phyloP scores from a whole-genome alignment of 2,888 invertebrate genomes.

The Agrotis puta region DNA sequence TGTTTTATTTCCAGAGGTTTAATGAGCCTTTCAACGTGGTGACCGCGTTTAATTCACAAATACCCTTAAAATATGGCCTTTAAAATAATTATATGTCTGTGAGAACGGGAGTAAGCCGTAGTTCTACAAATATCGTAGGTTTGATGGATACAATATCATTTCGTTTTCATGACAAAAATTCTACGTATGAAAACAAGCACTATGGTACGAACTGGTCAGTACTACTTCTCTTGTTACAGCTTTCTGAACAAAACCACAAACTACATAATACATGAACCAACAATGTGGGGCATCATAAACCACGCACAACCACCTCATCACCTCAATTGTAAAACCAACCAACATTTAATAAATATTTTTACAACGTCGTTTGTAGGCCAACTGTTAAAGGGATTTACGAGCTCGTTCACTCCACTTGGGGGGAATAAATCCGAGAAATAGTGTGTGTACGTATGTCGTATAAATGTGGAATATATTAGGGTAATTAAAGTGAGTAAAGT shows the following conservation, averaged over 20 bases:
- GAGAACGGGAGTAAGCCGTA: too few species aligned
- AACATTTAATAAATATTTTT: constrained; percentile 62
- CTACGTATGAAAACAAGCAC: too few species aligned
- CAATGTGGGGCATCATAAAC: constrained; percentile 14
- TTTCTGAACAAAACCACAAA: neutral
- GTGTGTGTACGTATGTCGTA: constrained; percentile 44
- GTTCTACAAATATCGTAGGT: too few species aligned
- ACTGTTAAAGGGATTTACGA: constrained; percentile 61
- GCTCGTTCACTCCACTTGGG: constrained; percentile 43
- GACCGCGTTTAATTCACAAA: too few species aligned
- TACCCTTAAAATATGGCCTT: too few species aligned
- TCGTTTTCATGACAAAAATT: too few species aligned
- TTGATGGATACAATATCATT: too few species aligned
- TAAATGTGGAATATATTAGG: constrained; percentile 44
- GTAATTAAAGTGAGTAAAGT: constrained; percentile 46
- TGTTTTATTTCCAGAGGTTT: neutral
- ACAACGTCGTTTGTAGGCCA: constrained; percentile 54
- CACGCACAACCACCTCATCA: constrained; percentile 10
- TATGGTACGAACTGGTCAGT: too few species aligned
- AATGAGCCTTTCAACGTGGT: too few species aligned
- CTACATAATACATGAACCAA: neutral
- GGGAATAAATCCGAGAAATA: constrained; percentile 54
- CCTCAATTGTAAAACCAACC: constrained; percentile 42
- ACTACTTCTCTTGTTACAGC: neutral
- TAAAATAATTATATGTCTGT: too few species aligned